Base-by-base conservation (phyloP, 2,888 invertebrate species). In the Horisme vitalbata region DNA sequence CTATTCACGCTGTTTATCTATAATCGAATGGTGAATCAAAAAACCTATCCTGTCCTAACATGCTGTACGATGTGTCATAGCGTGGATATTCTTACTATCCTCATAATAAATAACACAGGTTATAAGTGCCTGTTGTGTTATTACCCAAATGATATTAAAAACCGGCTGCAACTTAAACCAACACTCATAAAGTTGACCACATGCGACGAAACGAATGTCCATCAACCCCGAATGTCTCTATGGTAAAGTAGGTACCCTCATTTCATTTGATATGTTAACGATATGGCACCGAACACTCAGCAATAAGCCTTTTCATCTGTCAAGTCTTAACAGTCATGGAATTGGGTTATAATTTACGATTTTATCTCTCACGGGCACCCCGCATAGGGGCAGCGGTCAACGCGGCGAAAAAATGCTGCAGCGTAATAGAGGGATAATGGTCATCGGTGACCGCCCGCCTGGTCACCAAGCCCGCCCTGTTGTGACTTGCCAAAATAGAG, bases 271-370 rank as follows among this genome's bases (percentile, higher is more conserved):
- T 83, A 80, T 74, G 78, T 85, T 85, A 87, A 84, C 85, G 82
- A 83, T 78, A 79, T 73, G 65, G 68, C 80, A 77, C 72, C 73
- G 77, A 73, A 75, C 74, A 79, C 73, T 55, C 79, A 75, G 71
- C 78, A 74, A 74, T 77, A 83, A 83, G 79, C 85, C 88, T 88
- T 89, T 89, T 89, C 86, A 88, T 88, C 86, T 89, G 88, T 88
- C 89, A 86, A 81, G 75, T 76, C 71, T 79, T 84, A 86, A 87
- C 86, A 84, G 74, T 84, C 78, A 75, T 79, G 80, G 83, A 87
- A 89, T 87, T 87, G 88, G 88, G 86, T 85, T 86, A 85, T 89
- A 88, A 89, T 89, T 89, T 89, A 89, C 81, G 86, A 89, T 88
- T 84, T 87, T 87, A 89, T 89, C 88, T 85, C 77, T 65, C 44